Percentiles rank a stretch among this genome's conserved stretches.
These are phyloP conservation scores for Acromyrmex echinatior DNA, from an alignment of 1,140 invertebrate genomes.

Conservation along the genomic window DNA sequence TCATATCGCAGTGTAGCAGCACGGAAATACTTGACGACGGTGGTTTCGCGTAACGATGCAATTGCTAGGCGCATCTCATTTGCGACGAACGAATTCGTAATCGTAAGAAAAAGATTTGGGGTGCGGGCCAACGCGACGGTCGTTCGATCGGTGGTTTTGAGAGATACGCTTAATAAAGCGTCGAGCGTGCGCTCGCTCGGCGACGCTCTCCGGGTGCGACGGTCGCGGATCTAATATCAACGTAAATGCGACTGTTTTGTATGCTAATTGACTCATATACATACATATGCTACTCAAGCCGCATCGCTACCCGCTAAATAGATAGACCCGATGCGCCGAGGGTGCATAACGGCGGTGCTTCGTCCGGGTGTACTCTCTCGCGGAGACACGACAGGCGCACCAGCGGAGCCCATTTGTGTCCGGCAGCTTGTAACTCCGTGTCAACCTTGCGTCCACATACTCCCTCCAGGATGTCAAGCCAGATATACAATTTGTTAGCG, in stretches of 20 bases:
- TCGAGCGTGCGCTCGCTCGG: neutral
- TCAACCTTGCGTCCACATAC: slow-evolving; percentile 60
- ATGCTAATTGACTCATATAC: slow-evolving; percentile 81
- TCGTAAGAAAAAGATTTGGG: slow-evolving; percentile 19
- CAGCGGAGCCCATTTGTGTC: slow-evolving; percentile 68
- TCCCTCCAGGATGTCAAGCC: slow-evolving; percentile 56
- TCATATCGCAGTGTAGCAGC: neutral
- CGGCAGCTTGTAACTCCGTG: slow-evolving; percentile 62
- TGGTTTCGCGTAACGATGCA: neutral
- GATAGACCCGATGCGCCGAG: slow-evolving; percentile 72
- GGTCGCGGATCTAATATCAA: slow-evolving; percentile 76
- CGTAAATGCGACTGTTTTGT: slow-evolving; percentile 80
- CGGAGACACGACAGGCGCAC: slow-evolving; percentile 61
- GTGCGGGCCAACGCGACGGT: neutral
- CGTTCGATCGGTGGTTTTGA: slow-evolving; percentile 48
- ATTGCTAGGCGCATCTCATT: slow-evolving; percentile 18
- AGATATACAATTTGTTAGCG: slow-evolving; percentile 59
- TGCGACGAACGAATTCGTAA: slow-evolving; percentile 45
- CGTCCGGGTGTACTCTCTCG: slow-evolving; percentile 39
- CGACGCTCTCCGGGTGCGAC: slow-evolving; percentile 40
- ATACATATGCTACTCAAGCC: slow-evolving; percentile 73
- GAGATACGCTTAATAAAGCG: slow-evolving; percentile 73
- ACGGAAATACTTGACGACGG: neutral
- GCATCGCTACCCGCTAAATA: slow-evolving; percentile 73
- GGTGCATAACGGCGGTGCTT: slow-evolving; percentile 57